Evolutionary conservation across 2,888 invertebrate species (phyloP), one percentile per base, ranked within the genome.

Genomic region (Himalopsyche anomala): DNA sequence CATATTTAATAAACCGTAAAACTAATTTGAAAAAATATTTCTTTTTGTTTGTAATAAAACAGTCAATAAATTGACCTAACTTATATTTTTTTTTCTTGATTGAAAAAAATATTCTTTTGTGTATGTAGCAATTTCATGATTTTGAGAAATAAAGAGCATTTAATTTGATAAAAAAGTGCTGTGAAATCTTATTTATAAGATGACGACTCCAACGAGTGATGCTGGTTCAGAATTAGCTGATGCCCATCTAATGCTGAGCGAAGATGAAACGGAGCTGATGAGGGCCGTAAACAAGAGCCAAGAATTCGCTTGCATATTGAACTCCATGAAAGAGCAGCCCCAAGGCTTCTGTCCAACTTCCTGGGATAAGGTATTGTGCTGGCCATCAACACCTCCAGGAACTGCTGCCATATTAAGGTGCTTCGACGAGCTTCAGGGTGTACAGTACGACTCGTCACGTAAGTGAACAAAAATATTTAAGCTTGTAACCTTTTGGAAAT

Each of bases 391-490:
- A 2, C 93, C 94, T 0, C 94, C 95, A 88, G 96, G 95, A 88
- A 94, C 95, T 0, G 91, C 94, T 82, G 96, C 96, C 1, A 92
- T 95, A 42, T 94, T 97, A 89, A 95, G 95, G 81, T 98, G 98
- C 91, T 96, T 98, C 90, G 94, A 95, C 81, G 96, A 97, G 90
- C 93, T 98, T 86, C 94, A 95, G 89, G 96, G 96, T 87, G 94
- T 97, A 86, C 94, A 94, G 89, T 97, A 97, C 90, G 97, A 98
- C 90, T 95, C 95, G 88, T 95, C 96, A 90, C 95, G 98, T 98
- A 92, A 97, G 97, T 96, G 89, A 74, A 74, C 12, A 45, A 11
- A 6, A 42, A 42, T 42, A 42, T 42, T 42, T 42, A 42, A 8
- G 8, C 42, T 8, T 6, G 8, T 42, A 42, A 28, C 28, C 28